These are phyloP conservation scores for Macrosteles quadrilineatus DNA, from an alignment of 1,140 invertebrate genomes.

Conservation along the genomic window DNA sequence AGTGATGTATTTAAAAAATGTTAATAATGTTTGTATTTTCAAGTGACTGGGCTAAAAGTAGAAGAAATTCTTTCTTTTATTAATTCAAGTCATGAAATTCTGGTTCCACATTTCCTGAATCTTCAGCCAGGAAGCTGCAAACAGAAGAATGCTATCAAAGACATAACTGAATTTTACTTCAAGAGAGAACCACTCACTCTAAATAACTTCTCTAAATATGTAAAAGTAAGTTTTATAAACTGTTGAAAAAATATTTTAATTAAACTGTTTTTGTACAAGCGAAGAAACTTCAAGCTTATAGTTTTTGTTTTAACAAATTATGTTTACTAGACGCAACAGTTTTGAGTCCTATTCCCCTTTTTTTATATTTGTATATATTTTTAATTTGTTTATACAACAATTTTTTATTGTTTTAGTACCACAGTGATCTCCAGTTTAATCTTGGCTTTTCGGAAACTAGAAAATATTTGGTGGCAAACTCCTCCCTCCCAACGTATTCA, in stretches of 20 bases:
- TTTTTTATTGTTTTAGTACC: conserved; percentile 7
- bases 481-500: neutral
- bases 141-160: neutral
- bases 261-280: too few species aligned
- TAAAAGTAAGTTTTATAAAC: neutral
- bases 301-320: too few species aligned
- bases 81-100: neutral
- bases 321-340: too few species aligned
- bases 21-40: neutral
- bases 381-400: too few species aligned
- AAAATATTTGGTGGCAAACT: neutral
- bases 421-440: neutral
- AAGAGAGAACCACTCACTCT: neutral
- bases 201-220: neutral
- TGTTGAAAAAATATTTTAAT: too few species aligned
- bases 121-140: neutral
- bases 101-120: neutral
- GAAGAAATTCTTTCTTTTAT: neutral
- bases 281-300: too few species aligned
- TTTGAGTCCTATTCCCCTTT: too few species aligned
- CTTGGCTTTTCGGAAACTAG: neutral
- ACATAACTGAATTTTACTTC: neutral
- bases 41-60: neutral
- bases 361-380: too few species aligned
- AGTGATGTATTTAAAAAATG: too few species aligned